Evolutionary conservation across 2,888 invertebrate genomes (phyloP), one percentile per base, ranked within the genome.

Genomic region (Ormyrus rosae): DNA sequence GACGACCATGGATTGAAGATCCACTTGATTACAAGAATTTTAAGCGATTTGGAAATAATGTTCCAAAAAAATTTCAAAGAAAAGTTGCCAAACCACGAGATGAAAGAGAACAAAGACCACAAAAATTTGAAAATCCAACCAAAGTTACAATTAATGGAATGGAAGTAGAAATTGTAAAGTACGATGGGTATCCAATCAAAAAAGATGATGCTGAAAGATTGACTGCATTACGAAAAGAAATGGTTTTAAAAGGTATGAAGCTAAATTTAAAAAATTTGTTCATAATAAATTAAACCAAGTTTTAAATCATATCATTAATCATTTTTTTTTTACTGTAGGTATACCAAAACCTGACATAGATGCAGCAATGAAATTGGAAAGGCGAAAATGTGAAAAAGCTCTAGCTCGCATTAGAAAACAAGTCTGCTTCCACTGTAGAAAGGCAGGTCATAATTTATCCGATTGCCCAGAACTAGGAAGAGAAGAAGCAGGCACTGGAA

Each of bases 391-490:
- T 6, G 96, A 96, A 86, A 96, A 95, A 89, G 93, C 93, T 0
- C 90, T 96, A 53, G 92, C 95, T 0, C 92, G 95, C 63, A 89
- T 94, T 72, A 94, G 93, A 85, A 94, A 94, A 85, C 94, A 94
- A 88, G 94, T 95, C 1, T 97, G 97, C 88, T 97, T 95, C 87
- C 95, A 96, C 85, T 97, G 97, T 88, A 91, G 95, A 10, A 93
- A 95, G 90, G 93, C 94, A 7, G 97, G 97, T 0, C 97, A 97
- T 87, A 93, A 94, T 84, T 91, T 97, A 53, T 94, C 96, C 0
- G 95, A 96, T 82, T 97, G 97, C 91, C 96, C 97, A 0, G 93
- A 95, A 69, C 87, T 94, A 11, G 92, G 92, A 84, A 92, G 92
- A 8, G 92, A 93, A 85, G 92, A 92, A 86, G 89, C 91, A 0